These are phyloP conservation scores for Plectropomus leopardus DNA, from an alignment of 2,113 vertebrate genomes.

Conservation along the genomic window DNA sequence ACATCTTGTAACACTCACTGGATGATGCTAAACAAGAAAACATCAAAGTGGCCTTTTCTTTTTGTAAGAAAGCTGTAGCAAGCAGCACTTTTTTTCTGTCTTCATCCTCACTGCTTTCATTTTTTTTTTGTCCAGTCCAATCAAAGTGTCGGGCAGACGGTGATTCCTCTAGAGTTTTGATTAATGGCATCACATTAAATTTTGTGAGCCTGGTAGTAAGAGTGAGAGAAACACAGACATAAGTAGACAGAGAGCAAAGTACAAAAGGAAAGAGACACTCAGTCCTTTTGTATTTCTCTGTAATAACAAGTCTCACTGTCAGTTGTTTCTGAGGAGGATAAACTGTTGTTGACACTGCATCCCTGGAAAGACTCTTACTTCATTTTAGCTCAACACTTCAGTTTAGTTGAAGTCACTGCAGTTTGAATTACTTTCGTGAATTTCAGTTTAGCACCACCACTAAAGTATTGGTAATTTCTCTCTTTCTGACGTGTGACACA, in stretches of 20 bases:
- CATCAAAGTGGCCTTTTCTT: constrained; percentile 25
- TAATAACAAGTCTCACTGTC: constrained; percentile 29
- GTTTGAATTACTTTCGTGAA: too few species aligned
- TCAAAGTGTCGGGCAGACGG: constrained; percentile 49
- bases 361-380: constrained; percentile 30
- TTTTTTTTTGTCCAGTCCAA: constrained; percentile 43
- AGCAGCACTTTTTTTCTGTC: constrained; percentile 9
- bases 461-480: too few species aligned
- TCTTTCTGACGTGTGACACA: too few species aligned
- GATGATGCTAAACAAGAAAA: constrained; percentile 6
- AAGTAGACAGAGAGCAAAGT: constrained; percentile 5
- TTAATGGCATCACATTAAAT: constrained; percentile 64
- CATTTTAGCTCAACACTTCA: constrained; percentile 4
- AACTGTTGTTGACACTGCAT: constrained; percentile 44
- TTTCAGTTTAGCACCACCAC: too few species aligned
- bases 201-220: constrained; percentile 2
- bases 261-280: constrained; percentile 37
- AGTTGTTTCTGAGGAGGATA: constrained; percentile 34
- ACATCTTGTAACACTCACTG: not conserved
- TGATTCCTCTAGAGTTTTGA: constrained; percentile 59
- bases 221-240: constrained; percentile 26
- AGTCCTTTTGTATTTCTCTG: constrained; percentile 30
- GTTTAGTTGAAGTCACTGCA: not conserved
- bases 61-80: constrained; percentile 1
- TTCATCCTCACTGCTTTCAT: constrained; percentile 12